Percentiles rank a stretch among this genome's conserved stretches.
Conservation (phyloP, 53 echinoderm and acorn worm genomes). For the Zoroaster sp. region DNA sequence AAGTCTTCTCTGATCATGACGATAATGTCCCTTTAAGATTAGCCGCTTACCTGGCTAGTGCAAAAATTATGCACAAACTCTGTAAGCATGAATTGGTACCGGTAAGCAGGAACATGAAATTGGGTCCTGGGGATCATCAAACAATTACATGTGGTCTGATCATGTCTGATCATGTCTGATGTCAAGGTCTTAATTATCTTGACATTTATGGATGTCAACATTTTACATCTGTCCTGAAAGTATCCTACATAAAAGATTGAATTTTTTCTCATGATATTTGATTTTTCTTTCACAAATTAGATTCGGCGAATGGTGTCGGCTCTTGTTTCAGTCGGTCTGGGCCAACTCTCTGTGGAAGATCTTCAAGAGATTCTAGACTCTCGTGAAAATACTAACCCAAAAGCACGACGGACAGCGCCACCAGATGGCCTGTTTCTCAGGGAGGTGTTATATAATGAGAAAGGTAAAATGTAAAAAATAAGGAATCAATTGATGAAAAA, state of each 20-base stretch:
- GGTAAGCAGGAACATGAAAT: no score
- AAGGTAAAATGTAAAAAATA: slow-evolving; percentile 65
- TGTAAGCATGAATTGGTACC: no score
- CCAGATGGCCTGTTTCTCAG: slow-evolving; percentile 58
- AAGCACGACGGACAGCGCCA: slow-evolving; percentile 41
- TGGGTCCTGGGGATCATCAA: neutral
- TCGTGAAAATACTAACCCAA: slow-evolving; percentile 38
- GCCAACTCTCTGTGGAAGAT: slow-evolving; percentile 27
- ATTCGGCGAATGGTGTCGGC: slow-evolving; percentile 74
- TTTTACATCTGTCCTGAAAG: no score
- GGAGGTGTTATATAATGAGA: slow-evolving; percentile 58
- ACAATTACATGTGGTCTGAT: neutral
- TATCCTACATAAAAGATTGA: no score
- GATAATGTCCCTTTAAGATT: no score
- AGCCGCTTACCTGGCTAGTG: no score
- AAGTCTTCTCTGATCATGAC: no score
- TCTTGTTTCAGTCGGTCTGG: slow-evolving; percentile 59
- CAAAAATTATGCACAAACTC: no score
- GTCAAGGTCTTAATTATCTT: neutral
- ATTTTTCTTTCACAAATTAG: slow-evolving; percentile 15
- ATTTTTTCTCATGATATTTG: no score
- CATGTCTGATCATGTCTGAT: neutral
- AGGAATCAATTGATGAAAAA: no score
- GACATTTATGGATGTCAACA: neutral
- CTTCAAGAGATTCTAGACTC: slow-evolving; percentile 52